Conservation (phyloP, 2,888 invertebrate genomes). For the Cryptus viduatorius region DNA sequence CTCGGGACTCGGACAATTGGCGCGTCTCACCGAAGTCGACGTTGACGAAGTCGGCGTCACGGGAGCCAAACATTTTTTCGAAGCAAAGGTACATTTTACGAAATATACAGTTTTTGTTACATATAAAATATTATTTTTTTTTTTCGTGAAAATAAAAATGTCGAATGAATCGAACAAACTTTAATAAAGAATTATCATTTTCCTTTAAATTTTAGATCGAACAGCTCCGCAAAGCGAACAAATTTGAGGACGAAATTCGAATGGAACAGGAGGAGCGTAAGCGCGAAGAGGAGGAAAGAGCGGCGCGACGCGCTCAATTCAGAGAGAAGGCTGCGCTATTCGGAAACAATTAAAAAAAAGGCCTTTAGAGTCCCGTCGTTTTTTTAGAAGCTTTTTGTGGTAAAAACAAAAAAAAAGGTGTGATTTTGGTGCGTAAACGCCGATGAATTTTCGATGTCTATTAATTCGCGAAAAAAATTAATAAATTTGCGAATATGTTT, state of each 20-base stretch:
- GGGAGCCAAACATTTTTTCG: constrained; percentile 98
- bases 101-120: constrained; percentile 21
- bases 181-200: background rate
- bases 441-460: constrained; percentile 39
- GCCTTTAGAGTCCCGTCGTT: constrained; percentile 48
- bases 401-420: constrained; percentile 36
- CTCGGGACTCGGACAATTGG: constrained; percentile 94
- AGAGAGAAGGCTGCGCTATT: constrained; percentile 96
- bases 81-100: constrained; percentile 91
- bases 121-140: constrained; percentile 28
- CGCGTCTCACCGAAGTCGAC: constrained; percentile 95
- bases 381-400: constrained; percentile 56
- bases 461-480: constrained; percentile 15
- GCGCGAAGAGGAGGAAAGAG: constrained; percentile 93
- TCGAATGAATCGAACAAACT: background rate
- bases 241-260: constrained; percentile 96
- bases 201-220: constrained; percentile 89
- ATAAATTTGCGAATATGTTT: constrained; percentile 15
- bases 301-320: constrained; percentile 92
- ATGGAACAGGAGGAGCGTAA: constrained; percentile 96
- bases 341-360: constrained; percentile 85
- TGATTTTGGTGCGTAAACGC: constrained; percentile 47
- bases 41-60: constrained; percentile 97
- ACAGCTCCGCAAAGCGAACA: constrained; percentile 92
- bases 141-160: background rate